Evolutionary conservation across 2,888 invertebrate species (phyloP).

Genomic region (Oligia strigilis): DNA sequence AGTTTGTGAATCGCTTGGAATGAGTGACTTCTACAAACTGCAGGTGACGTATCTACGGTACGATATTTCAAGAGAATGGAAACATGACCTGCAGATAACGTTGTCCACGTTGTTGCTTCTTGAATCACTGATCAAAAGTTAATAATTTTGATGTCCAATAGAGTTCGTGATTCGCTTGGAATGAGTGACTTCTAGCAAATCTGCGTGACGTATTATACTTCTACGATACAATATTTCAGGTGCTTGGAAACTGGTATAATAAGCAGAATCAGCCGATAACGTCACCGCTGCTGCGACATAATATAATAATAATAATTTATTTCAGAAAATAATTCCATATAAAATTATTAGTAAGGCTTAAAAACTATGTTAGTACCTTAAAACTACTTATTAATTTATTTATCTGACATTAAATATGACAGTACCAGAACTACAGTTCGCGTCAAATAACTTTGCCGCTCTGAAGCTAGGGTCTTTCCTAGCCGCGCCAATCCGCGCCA

Average conservation of each 20-base stretch:
- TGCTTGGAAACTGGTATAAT: not conserved
- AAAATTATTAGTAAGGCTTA: no score
- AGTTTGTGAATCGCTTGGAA: not conserved
- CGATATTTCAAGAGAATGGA: not conserved
- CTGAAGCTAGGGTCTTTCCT: no score
- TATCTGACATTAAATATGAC: no score
- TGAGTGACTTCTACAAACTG: not conserved
- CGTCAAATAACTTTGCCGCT: no score
- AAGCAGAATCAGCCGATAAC: not conserved
- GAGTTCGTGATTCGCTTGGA: not conserved
- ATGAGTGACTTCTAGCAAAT: not conserved
- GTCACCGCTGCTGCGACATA: not conserved
- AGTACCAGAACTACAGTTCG: no score
- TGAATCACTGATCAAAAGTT: conserved; percentile 40
- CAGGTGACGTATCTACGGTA: not conserved
- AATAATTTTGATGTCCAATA: not conserved
- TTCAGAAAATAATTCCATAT: no score
- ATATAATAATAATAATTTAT: no score
- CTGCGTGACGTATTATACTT: not conserved
- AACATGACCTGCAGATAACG: not conserved
- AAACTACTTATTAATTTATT: no score
- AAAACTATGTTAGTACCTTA: no score
- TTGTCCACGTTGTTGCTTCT: not conserved
- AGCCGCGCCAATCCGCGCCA: no score
- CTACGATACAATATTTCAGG: not conserved